Percentiles rank a stretch among this genome's conserved stretches.
phyloP scores from a whole-genome alignment of 2,797 vertebrate species.

The Anguilla marmorata region DNA sequence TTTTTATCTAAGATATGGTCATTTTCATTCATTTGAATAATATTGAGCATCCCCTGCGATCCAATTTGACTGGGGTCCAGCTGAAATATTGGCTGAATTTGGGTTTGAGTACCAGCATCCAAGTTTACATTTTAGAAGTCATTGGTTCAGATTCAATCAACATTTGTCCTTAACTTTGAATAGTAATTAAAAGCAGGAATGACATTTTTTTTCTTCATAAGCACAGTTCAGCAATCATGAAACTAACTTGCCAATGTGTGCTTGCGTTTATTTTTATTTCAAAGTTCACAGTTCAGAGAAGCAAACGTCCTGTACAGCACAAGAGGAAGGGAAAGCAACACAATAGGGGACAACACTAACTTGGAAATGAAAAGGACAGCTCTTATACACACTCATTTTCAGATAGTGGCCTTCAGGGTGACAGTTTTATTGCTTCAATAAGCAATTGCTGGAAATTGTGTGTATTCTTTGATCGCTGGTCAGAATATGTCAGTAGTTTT shows the following conservation, averaged over 20 bases:
- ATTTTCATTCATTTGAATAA: slow-evolving; percentile 17
- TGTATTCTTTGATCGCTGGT: not conserved
- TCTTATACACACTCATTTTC: not conserved
- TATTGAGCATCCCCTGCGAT: not conserved
- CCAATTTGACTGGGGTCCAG: slow-evolving; percentile 13
- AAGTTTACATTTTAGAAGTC: not conserved
- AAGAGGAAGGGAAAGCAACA: not conserved
- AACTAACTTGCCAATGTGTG: not conserved
- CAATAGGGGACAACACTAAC: not conserved
- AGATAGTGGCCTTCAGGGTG: not conserved
- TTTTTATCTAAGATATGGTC: slow-evolving; percentile 22
- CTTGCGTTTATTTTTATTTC: not conserved
- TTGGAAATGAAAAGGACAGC: not conserved
- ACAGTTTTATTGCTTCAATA: not conserved
- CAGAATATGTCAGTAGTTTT: slow-evolving; percentile 17
- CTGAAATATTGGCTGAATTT: not conserved
- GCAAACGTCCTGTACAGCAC: not conserved
- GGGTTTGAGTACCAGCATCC: not conserved
- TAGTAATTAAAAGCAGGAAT: not conserved
- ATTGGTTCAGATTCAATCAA: not conserved
- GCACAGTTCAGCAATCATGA: not conserved
- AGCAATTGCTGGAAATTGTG: not conserved
- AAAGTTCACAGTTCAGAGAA: not conserved
- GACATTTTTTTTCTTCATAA: not conserved
- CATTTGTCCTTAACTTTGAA: not conserved